phyloP scores from a whole-genome alignment of 2,888 invertebrate species.

The Tiphia femorata region DNA sequence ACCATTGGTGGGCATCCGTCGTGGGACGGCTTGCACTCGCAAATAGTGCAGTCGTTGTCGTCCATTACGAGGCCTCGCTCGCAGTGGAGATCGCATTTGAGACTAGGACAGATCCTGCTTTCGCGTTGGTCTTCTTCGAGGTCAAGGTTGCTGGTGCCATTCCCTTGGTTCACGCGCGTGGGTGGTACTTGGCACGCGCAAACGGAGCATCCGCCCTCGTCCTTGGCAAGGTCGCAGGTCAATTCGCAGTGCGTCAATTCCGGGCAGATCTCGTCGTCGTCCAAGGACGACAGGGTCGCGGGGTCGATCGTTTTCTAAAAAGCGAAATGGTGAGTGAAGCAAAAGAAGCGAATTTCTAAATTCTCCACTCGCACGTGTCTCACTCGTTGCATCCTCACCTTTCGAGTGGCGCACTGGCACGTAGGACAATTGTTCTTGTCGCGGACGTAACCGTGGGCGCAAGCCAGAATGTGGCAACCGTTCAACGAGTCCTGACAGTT shows the following conservation, averaged over 20 bases:
- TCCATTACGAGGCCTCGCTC: constrained; percentile 59
- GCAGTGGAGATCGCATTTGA: constrained; percentile 59
- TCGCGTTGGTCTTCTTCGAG: too few species aligned
- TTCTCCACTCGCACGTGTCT: too few species aligned
- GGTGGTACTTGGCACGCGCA: constrained; percentile 49
- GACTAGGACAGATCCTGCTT: constrained; percentile 52
- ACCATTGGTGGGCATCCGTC: constrained; percentile 49
- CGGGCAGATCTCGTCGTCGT: constrained; percentile 42
- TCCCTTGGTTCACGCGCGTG: constrained; percentile 13
- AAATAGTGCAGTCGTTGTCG: constrained; percentile 59
- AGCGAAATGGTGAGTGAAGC: too few species aligned
- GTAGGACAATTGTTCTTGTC: constrained; percentile 48
- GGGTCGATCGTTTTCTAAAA: background rate
- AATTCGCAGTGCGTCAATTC: constrained; percentile 46
- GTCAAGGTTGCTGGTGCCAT: constrained; percentile 23
- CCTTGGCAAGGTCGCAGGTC: constrained; percentile 49
- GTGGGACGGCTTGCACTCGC: constrained; percentile 55
- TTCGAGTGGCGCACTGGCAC: constrained; percentile 46
- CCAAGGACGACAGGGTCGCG: background rate
- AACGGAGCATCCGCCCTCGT: constrained; percentile 53
- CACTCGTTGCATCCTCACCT: constrained; percentile 38
- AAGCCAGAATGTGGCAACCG: constrained; percentile 46
- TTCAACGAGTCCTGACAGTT: constrained; percentile 33
- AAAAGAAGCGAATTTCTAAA: too few species aligned
- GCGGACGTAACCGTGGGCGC: constrained; percentile 46